Conservation (phyloP, 2,797 vertebrate species). For the Gymnocypris eckloni region DNA sequence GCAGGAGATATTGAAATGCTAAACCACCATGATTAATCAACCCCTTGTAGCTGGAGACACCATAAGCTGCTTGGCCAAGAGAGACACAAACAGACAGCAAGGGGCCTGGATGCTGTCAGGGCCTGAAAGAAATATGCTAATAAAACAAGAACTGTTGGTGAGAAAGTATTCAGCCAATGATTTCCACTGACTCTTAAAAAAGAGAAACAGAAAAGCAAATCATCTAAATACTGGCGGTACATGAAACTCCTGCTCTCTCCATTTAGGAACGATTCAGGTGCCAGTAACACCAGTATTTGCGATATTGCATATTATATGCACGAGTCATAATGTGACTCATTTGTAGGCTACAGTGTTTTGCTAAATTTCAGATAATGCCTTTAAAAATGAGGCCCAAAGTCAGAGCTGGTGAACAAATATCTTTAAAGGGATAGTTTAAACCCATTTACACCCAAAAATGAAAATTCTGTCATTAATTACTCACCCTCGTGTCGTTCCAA, state of each 20-base stretch:
- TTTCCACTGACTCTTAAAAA: slow-evolving; percentile 29
- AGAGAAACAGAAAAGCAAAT: slow-evolving; percentile 15
- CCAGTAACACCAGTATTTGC: background rate
- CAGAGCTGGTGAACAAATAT: background rate
- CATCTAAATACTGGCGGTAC: background rate
- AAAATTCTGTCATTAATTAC: no score
- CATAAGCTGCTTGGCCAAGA: slow-evolving; percentile 57
- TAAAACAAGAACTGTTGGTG: slow-evolving; percentile 43
- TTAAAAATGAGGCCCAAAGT: background rate
- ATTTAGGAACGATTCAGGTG: background rate
- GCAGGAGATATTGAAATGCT: slow-evolving; percentile 70
- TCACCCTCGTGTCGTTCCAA: no score
- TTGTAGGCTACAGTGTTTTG: background rate
- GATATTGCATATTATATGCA: background rate
- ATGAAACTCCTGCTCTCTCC: background rate
- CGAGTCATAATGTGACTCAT: background rate
- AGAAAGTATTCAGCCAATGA: slow-evolving; percentile 21
- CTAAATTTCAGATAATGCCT: background rate
- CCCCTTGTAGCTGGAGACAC: slow-evolving; percentile 59
- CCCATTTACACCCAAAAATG: no score
- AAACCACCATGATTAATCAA: slow-evolving; percentile 73
- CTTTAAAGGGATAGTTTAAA: background rate
- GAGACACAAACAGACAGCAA: slow-evolving; percentile 48
- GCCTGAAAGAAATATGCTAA: slow-evolving; percentile 41
- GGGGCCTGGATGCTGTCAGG: slow-evolving; percentile 45